Evolutionary conservation across 2,888 invertebrate species (phyloP).

Genomic region (Metopia argyrocephala): DNA sequence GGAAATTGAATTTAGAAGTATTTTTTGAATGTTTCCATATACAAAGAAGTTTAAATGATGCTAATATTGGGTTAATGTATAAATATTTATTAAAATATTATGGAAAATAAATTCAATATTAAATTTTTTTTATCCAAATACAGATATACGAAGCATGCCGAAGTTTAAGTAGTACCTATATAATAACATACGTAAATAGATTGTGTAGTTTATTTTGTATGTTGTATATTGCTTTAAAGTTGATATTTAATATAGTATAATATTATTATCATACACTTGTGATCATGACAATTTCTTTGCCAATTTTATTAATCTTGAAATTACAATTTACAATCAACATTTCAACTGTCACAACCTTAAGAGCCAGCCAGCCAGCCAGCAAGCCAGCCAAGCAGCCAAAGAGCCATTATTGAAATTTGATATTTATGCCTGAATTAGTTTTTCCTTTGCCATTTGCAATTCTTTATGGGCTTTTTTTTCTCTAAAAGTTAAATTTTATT

Average conservation of each 20-base stretch:
- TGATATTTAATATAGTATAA: conserved; percentile 51
- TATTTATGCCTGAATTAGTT: conserved; percentile 72
- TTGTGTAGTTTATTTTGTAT: too few species aligned
- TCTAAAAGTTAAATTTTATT: conserved; percentile 40
- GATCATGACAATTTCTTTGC: conserved; percentile 76
- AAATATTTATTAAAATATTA: too few species aligned
- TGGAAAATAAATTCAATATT: too few species aligned
- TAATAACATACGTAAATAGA: too few species aligned
- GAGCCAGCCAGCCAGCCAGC: conserved; percentile 63
- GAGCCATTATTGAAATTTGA: conserved; percentile 72
- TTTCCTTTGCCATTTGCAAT: conserved; percentile 6
- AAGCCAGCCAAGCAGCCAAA: conserved; percentile 57
- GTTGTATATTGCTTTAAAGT: too few species aligned
- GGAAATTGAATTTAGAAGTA: too few species aligned
- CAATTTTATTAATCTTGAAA: conserved; percentile 75
- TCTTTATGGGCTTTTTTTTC: conserved; percentile 16
- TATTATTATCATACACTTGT: conserved; percentile 66
- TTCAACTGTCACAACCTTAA: conserved; percentile 61
- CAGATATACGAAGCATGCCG: too few species aligned
- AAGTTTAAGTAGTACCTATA: too few species aligned
- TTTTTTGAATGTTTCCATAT: too few species aligned
- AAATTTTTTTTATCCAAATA: too few species aligned
- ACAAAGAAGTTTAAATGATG: too few species aligned
- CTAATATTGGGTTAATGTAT: too few species aligned
- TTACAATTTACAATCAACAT: conserved; percentile 74